Base-by-base conservation (phyloP, 2,113 vertebrate genomes). In the Damaliscus lunatus region DNA sequence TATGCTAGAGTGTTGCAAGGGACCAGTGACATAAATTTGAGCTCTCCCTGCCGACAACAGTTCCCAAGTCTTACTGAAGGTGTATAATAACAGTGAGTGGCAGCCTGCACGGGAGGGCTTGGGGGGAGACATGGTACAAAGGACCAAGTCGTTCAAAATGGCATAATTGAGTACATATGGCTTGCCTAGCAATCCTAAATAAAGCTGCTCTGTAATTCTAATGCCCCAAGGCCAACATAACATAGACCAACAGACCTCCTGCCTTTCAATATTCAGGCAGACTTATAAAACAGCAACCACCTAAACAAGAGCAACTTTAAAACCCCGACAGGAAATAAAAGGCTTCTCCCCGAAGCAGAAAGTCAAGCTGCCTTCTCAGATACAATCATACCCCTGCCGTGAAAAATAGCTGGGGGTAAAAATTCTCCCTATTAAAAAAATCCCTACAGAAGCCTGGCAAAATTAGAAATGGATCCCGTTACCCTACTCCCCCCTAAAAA, bases 111-210 rank as follows among this genome's bases (percentile, higher is more conserved):
- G 1, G 14, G 43, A 88, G 40, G 29, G 31, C 62, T 7, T 15
- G 31, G 13, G 64, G 57, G 12, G 11, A 46, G 33, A 78, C 0
- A 43, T 27, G n/a, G 81, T 29, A 59, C 94, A 93, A 88, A 97
- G 77, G 25, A 25, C 60, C 53, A 9, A 67, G 52, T 53, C 9
- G 2, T 67, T 83, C 43, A 29, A 67, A 92, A 89, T 46, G 96
- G 96, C 94, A 78, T 97, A 97, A 98, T 88, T 97, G 97, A 97
- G 85, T 81, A 43, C 97, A 97, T 60, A 64, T 91, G 97, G 95
- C 27, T 92, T n/a, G 92, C 94, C 87, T 59, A 4, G 89, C 36
- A 15, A 88, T 31, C 46, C 89, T 93, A 83, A 86, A 97, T 88
- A 98, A 96, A 98, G 98, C 97, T 40, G 78, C 96, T 97, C 96